Base-by-base conservation (phyloP, 2,888 invertebrate genomes). In the Xanthia togata region DNA sequence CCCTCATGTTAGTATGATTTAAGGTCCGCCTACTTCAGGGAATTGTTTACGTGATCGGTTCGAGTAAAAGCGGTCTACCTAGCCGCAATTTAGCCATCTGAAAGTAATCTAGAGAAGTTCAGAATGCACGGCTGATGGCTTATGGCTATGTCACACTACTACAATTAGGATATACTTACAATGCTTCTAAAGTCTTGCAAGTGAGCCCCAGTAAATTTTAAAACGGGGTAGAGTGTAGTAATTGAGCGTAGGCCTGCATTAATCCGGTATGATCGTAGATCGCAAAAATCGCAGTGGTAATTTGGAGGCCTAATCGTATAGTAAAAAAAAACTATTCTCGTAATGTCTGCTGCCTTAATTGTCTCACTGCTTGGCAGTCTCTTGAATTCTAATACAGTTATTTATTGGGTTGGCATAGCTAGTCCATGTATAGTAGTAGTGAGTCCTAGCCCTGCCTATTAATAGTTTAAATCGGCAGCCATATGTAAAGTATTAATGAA, bases 401-500 rank as follows among this genome's bases (percentile, higher is more conserved):
- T n/a, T n/a, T n/a, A n/a, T 31, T 38, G n/a, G 4, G 3, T 55
- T 67, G 20, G 2, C 4, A 35, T 55, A 26, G 12, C 59, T 31
- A 31, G 17, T n/a, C 31, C 35, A 64, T 60, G 31, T 53, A 44
- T n/a, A 71, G n/a, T n/a, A n/a, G n/a, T n/a, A n/a, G 60, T 47
- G 14, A 55, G 35, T 69, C 41, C 41, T 57, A 76, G 11, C 38
- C 31, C 38, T 31, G 9, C 23, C 35, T 81, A 63, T 82, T 63
- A 70, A 44, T 70, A 60, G 20, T 55, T 79, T 47, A 62, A 79
- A 73, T 74, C 57, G 65, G 69, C 44, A 59, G 60, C 70, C 35
- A 57, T 53, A 82, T 53, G 69, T 72, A 63, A 82, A 83, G 38
- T 80, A 75, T 76, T 74, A 77, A 77, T 79, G 70, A 86, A 70